These are phyloP conservation scores for Actenoides lindsayi DNA, from an alignment of 2,113 vertebrate species.

Conservation along the genomic window DNA sequence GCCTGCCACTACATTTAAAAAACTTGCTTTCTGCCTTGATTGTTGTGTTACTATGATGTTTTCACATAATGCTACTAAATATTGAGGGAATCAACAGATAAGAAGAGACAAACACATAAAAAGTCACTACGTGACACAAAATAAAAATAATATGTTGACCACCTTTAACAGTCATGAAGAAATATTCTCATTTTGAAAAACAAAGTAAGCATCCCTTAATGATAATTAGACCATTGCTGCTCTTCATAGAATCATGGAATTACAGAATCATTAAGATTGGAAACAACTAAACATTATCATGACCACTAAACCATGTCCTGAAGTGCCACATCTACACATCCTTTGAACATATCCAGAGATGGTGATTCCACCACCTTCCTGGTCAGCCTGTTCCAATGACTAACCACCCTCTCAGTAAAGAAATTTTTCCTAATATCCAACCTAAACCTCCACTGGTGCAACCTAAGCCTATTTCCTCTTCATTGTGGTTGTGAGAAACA, in stretches of 20 bases:
- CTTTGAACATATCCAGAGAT: too few relatives aligned
- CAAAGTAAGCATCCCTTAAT: not conserved
- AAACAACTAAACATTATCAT: too few relatives aligned
- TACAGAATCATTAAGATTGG: too few relatives aligned
- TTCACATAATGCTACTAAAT: not conserved
- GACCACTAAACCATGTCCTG: too few relatives aligned
- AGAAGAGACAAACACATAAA: not conserved
- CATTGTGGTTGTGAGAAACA: not conserved
- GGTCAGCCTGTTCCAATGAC: too few relatives aligned
- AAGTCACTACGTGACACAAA: not conserved
- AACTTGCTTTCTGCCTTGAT: conserved; percentile 1
- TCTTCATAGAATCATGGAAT: not conserved
- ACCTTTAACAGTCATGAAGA: not conserved
- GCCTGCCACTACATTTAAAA: conserved; percentile 17
- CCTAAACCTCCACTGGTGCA: too few relatives aligned
- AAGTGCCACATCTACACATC: too few relatives aligned
- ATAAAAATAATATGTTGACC: not conserved
- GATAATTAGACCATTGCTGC: not conserved
- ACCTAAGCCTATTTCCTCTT: not conserved
- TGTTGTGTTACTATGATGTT: not conserved
- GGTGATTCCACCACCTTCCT: too few relatives aligned
- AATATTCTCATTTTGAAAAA: not conserved
- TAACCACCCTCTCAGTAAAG: too few relatives aligned
- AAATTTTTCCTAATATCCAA: too few relatives aligned
- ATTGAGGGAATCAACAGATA: not conserved